These are phyloP conservation scores for Electrophaes corylata DNA, from an alignment of 2,888 invertebrate species.

Conservation along the genomic window DNA sequence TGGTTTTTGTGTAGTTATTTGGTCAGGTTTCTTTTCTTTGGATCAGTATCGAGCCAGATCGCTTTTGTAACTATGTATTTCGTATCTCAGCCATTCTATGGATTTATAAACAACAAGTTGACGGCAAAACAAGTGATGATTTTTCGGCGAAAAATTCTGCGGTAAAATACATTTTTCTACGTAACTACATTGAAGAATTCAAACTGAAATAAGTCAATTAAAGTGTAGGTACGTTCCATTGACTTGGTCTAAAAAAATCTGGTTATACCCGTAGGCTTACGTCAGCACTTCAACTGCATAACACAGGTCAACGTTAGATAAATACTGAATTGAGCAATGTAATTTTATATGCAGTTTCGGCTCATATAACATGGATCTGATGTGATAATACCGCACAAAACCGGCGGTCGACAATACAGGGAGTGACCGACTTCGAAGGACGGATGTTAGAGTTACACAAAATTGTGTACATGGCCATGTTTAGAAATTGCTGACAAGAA, in stretches of 20 bases:
- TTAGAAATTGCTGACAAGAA: constrained; percentile 17
- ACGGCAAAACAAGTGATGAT: background rate
- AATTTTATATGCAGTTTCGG: constrained; percentile 28
- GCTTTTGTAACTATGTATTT: background rate
- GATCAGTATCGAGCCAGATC: background rate
- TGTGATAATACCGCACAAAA: constrained; percentile 42
- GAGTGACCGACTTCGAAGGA: constrained; percentile 46
- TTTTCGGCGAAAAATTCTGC: background rate
- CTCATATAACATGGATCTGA: constrained; percentile 42
- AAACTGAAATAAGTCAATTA: background rate
- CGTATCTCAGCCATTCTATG: background rate
- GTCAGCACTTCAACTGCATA: constrained; percentile 8
- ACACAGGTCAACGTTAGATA: constrained; percentile 22
- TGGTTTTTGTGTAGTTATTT: no score
- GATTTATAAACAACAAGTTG: no score
- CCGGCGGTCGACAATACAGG: constrained; percentile 46
- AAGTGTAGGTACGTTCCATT: background rate
- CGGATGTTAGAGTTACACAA: constrained; percentile 37
- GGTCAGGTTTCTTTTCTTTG: constrained; percentile 4
- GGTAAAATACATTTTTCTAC: background rate
- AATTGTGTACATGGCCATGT: constrained; percentile 28
- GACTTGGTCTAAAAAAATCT: background rate
- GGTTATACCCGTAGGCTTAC: background rate
- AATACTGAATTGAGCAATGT: constrained; percentile 23
- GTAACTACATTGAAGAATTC: background rate